Conservation (phyloP, 1,140 invertebrate species). For the Anastrepha ludens region DNA sequence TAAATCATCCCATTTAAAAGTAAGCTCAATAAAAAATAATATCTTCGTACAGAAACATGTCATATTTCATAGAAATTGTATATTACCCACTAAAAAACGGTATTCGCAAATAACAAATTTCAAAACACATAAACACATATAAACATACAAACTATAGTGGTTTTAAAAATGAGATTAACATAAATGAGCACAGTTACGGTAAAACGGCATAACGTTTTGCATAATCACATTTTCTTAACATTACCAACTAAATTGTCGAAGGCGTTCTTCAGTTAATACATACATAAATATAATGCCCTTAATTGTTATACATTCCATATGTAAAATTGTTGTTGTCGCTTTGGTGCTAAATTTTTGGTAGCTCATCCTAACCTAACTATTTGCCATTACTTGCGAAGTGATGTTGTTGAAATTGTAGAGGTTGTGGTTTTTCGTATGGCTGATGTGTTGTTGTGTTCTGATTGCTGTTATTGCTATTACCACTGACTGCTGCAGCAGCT, state of each 20-base stretch:
- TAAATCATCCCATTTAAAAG: neutral
- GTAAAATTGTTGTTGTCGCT: neutral
- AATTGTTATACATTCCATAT: neutral
- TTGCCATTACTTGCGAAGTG: constrained; percentile 49
- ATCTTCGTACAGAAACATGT: neutral
- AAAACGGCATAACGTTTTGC: neutral
- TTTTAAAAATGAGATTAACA: neutral
- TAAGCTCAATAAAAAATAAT: constrained; percentile 23
- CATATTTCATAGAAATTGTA: constrained; percentile 29
- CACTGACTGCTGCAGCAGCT: neutral
- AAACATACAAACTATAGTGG: neutral
- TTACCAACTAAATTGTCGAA: constrained; percentile 8
- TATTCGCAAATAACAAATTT: neutral
- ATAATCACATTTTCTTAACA: constrained; percentile 39
- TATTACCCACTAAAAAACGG: neutral
- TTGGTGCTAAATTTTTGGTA: neutral
- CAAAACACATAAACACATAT: neutral
- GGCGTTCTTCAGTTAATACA: neutral
- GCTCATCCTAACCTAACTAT: neutral
- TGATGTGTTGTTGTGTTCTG: constrained; percentile 36
- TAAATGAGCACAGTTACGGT: constrained; percentile 23
- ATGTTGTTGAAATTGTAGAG: constrained; percentile 40
- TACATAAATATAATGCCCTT: neutral
- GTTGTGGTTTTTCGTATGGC: constrained; percentile 53
- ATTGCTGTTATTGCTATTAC: constrained; percentile 31